Base-by-base conservation (phyloP, 2,113 vertebrate genomes). In the Ammodramus savannarum region DNA sequence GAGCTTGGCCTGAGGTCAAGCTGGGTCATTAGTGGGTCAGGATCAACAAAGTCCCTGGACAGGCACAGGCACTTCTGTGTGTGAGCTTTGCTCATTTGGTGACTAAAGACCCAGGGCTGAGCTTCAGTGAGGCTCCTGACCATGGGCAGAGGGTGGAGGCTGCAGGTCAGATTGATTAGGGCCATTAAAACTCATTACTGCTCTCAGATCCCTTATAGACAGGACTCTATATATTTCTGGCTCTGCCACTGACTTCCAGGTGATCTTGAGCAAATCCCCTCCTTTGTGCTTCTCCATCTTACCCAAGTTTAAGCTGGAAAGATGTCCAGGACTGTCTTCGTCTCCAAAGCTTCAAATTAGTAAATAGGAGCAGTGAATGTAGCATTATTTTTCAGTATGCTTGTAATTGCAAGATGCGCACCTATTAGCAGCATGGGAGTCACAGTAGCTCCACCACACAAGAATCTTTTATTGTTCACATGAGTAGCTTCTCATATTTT, bases 401-500 rank as follows among this genome's bases (percentile, higher is more conserved):
- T 85, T 65, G 39, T 72, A 74, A 75, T 81, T 89, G 65, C 48
- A 69, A 72, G 68, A 52, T 44, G 21, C 52, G 57, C 44, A 68
- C 39, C 76, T 83, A 39, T 90, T 88, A 76, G 4, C 27, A 88
- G 46, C 46, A 48, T 63, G 76, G 65, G 59, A 88, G 65, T 66
- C 52, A 81, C 57, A 59, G 69, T 14, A 88, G 57, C 84, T 92
- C 51, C 36, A 84, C 76, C 69, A 52, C 52, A 59, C 31, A 58
- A 73, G 34, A 86, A 67, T 68, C 52, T 63, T 46, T 74, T 54
- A 41, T 55, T 90, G 82, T 87, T 94, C 89, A 95, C 12, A 26
- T 80, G 92, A 90, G 65, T 43, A 78, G 31, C 48, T 92, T 78
- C 61, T 95, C 83, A 51, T 92, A 55, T 87, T 95, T 95, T 95